Conservation (phyloP, 2,888 invertebrate species). For the Meganola albula region DNA sequence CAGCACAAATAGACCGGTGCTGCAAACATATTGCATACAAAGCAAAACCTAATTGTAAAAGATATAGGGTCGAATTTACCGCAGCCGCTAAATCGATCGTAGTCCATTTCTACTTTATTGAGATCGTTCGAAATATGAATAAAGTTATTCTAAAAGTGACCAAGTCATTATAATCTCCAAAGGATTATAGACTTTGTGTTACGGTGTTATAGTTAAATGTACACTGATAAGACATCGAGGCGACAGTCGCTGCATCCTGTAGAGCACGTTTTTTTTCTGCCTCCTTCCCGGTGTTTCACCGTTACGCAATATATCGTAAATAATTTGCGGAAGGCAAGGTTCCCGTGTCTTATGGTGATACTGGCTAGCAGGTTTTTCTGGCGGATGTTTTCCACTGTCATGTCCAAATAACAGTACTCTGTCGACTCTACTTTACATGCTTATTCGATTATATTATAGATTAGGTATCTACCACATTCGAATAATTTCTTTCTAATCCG, state of each 20-base stretch:
- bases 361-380: constrained; percentile 61
- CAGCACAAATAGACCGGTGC: constrained; percentile 58
- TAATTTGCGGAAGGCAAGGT: constrained; percentile 77
- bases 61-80: constrained; percentile 46
- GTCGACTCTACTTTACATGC: constrained; percentile 36
- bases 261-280: constrained; percentile 68
- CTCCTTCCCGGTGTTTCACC: constrained; percentile 76
- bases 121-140: constrained; percentile 73
- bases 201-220: constrained; percentile 41
- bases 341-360: constrained; percentile 75
- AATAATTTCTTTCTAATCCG: too few species aligned
- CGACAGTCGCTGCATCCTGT: constrained; percentile 65
- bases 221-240: constrained; percentile 34
- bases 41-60: constrained; percentile 33
- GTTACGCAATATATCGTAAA: constrained; percentile 78
- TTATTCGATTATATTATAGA: too few species aligned
- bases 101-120: constrained; percentile 63
- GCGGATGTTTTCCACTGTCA: constrained; percentile 55
- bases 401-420: constrained; percentile 50
- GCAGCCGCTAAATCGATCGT: constrained; percentile 42
- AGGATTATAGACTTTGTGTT: constrained; percentile 45
- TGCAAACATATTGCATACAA: constrained; percentile 20
- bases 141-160: constrained; percentile 72
- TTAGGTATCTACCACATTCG: too few species aligned
- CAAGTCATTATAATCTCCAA: constrained; percentile 36